phyloP scores from a whole-genome alignment of 2,797 vertebrate genomes.

The Vireo griseus region DNA sequence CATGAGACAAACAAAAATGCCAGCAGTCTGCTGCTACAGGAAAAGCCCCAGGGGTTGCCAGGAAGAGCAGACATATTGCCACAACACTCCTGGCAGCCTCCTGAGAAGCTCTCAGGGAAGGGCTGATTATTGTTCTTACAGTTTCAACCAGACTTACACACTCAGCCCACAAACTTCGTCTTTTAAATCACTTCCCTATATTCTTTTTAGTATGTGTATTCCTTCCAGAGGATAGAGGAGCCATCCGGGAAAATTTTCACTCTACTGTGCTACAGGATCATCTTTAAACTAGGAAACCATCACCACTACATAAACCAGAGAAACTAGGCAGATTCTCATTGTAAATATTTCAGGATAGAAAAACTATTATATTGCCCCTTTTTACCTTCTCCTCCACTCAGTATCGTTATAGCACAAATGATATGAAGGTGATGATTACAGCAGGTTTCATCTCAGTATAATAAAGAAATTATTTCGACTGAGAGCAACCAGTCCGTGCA shows the following conservation, averaged over 20 bases:
- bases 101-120: not conserved
- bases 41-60: not conserved
- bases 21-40: fast-evolving
- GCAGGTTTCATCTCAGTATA: not conserved
- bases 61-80: not conserved
- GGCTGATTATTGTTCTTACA: not conserved
- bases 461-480: not conserved
- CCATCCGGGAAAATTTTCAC: not conserved
- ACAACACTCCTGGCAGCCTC: not conserved
- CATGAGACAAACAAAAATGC: not conserved
- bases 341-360: not conserved
- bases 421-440: not conserved
- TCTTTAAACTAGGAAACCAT: not conserved
- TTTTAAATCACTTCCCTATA: not conserved
- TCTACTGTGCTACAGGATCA: not conserved
- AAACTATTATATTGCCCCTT: not conserved
- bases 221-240: not conserved
- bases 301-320: not conserved
- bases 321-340: not conserved
- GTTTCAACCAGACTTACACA: not conserved
- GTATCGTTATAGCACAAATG: not conserved
- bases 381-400: not conserved
- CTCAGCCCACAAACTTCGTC: fast-evolving
- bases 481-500: not conserved
- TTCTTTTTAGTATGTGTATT: not conserved